These are phyloP conservation scores for Spilosoma lubricipeda DNA, from an alignment of 2,888 invertebrate genomes.

Conservation along the genomic window DNA sequence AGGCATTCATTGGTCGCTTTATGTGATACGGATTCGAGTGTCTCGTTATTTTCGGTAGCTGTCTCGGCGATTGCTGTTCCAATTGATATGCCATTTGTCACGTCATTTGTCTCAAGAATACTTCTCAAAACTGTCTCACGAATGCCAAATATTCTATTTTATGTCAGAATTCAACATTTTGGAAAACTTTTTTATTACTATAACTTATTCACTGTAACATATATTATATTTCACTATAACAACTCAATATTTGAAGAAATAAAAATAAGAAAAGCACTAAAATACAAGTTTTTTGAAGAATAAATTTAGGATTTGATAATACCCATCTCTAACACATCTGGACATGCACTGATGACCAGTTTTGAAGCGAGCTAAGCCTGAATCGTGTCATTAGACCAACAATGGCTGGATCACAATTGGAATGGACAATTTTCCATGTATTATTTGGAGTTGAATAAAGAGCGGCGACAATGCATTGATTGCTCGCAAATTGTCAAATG, in stretches of 20 bases:
- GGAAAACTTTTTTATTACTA: constrained; percentile 10
- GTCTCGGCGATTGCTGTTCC: constrained; percentile 62
- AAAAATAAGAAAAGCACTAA: constrained; percentile 21
- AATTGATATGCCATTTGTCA: constrained; percentile 72
- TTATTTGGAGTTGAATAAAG: constrained; percentile 86
- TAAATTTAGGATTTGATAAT: constrained; percentile 31
- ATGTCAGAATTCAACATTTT: constrained; percentile 6
- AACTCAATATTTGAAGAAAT: neutral
- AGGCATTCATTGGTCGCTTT: constrained; percentile 99
- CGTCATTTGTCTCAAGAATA: constrained; percentile 35
- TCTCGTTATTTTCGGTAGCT: constrained; percentile 77
- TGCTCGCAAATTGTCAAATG: constrained; percentile 87
- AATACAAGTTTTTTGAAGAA: constrained; percentile 16
- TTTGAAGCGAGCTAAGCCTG: constrained; percentile 74
- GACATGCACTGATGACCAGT: constrained; percentile 75
- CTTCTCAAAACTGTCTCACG: neutral
- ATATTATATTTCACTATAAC: constrained; percentile 25
- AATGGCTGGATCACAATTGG: constrained; percentile 79
- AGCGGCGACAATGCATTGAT: constrained; percentile 85
- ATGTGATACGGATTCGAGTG: constrained; percentile 90
- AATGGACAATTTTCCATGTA: constrained; percentile 85
- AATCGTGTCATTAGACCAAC: constrained; percentile 84
- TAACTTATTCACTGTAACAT: too few relatives aligned
- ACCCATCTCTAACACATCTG: constrained; percentile 65
- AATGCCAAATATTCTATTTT: neutral